Evolutionary conservation across 2,797 vertebrate genomes (phyloP), one percentile per base, ranked within the genome.

Genomic region (Echiichthys vipera): DNA sequence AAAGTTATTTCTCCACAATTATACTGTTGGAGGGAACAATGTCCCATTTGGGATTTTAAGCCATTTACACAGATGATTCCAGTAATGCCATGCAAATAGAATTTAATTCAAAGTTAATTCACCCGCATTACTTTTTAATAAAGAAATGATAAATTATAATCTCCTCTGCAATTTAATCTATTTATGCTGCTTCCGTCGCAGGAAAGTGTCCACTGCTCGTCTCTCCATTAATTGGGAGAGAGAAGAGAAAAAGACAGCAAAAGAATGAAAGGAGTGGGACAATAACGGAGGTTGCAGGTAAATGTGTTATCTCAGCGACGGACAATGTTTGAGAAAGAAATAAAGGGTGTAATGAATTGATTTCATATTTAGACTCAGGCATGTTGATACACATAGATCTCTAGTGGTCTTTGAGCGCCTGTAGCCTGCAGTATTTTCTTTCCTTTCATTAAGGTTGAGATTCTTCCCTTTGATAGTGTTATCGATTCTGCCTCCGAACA

Each of bases 31-130:
- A 85, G 71, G 85, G 88, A 92, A 80, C 74, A 77, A 86, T 84
- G 89, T 92, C 92, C 92, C 93, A 90, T 92, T 83, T 78, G 93
- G 93, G 93, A 94, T 94, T 94, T 93, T 85, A 62, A 91, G 88
- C 90, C 91, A 92, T 94, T 94, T 94, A 93, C 93, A 93, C 91
- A 93, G 94, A 94, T 88, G 91, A 94, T 89, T 93, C 91, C 91
- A 78, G 87, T 94, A 94, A 95, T 92, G 81, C 92, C 88, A 89
- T 89, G 93, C 94, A 94, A 94, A 95, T 93, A 94, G 89, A 93
- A 93, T 94, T 93, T 93, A 90, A 94, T 94, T 94, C 92, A 93
- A 93, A 94, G 92, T 92, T 94, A 93, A 94, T 94, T 94, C 89
- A 75, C 86, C 87, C 67, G 90, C 90, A 93, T 94, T 93, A 94